Evolutionary conservation across 2,888 invertebrate genomes (phyloP).

Genomic region (Protonemura montana): DNA sequence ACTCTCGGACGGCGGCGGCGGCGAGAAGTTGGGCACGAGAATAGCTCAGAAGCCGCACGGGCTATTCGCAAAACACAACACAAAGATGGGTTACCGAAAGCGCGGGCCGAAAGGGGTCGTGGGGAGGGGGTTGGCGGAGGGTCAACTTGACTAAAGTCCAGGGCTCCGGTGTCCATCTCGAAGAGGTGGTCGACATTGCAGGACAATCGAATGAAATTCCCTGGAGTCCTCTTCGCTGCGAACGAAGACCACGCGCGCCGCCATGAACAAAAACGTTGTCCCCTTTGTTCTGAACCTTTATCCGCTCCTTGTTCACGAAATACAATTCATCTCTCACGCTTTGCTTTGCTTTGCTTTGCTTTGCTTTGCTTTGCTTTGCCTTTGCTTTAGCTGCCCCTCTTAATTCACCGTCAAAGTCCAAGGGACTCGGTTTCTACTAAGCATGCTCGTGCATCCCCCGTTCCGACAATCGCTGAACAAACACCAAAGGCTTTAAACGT

Average conservation of each 20-base stretch:
- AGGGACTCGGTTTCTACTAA: background rate
- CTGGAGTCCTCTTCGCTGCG: conserved; percentile 48
- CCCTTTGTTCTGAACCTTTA: conserved; percentile 43
- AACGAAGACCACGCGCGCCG: conserved; percentile 42
- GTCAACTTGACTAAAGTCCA: conserved; percentile 39
- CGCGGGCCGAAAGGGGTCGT: background rate
- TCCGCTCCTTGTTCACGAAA: conserved; percentile 38
- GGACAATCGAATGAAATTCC: conserved; percentile 50
- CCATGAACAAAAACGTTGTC: conserved; percentile 36
- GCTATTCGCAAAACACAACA: conserved; percentile 19
- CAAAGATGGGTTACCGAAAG: conserved; percentile 20
- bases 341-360: conserved; percentile 8
- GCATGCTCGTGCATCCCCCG: background rate
- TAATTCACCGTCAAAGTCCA: conserved; percentile 34
- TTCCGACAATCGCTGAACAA: conserved; percentile 39
- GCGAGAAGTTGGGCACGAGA: conserved; percentile 33
- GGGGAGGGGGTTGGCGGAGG: background rate
- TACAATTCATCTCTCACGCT: conserved; percentile 40
- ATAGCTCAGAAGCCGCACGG: conserved; percentile 32
- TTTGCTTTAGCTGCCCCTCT: background rate
- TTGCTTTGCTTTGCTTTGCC: conserved; percentile 2
- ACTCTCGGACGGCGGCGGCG: background rate
- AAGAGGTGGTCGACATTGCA: conserved; percentile 4
- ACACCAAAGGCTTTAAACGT: conserved; percentile 39
- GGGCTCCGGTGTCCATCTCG: conserved; percentile 23